These are phyloP conservation scores for Drosophila bocki DNA, from an alignment of 1,140 invertebrate genomes.

Conservation along the genomic window DNA sequence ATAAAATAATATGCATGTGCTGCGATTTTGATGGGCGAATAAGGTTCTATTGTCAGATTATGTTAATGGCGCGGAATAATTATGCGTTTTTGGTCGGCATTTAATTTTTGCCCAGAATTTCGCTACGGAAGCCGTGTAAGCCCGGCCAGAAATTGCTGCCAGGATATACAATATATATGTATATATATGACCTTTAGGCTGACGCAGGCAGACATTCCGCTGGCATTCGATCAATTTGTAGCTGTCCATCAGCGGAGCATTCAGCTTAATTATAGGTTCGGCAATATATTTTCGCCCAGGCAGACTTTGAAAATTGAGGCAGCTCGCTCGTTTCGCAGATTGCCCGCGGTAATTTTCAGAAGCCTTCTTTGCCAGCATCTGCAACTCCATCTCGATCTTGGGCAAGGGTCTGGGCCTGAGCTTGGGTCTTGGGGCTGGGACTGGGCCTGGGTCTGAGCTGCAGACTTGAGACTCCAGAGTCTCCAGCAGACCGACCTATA, in stretches of 20 bases:
- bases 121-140: conserved; percentile 75
- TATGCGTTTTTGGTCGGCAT: conserved; percentile 53
- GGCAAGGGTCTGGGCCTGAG: conserved; percentile 1
- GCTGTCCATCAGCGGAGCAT: conserved; percentile 69
- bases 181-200: conserved; percentile 63
- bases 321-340: conserved; percentile 64
- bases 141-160: conserved; percentile 46
- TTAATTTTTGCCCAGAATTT: conserved; percentile 38
- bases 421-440: conserved; percentile 3
- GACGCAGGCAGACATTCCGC: conserved; percentile 18
- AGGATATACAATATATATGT: conserved; percentile 31
- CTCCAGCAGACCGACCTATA: conserved; percentile 47
- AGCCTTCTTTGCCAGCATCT: conserved; percentile 75
- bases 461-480: conserved; percentile 3
- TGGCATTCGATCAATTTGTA: conserved; percentile 80
- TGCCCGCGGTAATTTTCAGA: conserved; percentile 80
- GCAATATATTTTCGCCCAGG: conserved; percentile 53
- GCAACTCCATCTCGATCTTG: conserved; percentile 45
- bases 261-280: conserved; percentile 80
- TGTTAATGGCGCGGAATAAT: conserved; percentile 74
- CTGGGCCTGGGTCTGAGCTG: background rate
- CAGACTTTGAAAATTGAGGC: conserved; percentile 62
- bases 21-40: conserved; percentile 32
- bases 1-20: conserved; percentile 49
- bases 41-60: conserved; percentile 71